A percentile compares a stretch with the other conserved stretches of the same genome.
phyloP scores from a whole-genome alignment of 2,797 vertebrate genomes.

The Peromyscus melanophrys region DNA sequence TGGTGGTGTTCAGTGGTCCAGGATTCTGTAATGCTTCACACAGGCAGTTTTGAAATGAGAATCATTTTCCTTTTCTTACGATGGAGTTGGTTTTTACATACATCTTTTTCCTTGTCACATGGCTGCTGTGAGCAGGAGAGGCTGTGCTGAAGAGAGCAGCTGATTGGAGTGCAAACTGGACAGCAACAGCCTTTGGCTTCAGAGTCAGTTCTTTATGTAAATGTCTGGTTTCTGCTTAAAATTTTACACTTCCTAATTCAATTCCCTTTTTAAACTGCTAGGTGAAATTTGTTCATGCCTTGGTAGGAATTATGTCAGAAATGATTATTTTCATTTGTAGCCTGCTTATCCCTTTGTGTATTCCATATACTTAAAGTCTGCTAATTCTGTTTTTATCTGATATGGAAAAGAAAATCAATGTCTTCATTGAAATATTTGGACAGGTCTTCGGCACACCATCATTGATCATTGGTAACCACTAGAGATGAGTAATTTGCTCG shows the following conservation, averaged over 20 bases:
- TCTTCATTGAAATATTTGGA: slow-evolving; percentile 83
- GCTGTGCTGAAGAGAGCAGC: slow-evolving; percentile 78
- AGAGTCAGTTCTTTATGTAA: slow-evolving; percentile 77
- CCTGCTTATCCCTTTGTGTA: slow-evolving; percentile 82
- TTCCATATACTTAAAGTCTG: slow-evolving; percentile 80
- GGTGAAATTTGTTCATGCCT: slow-evolving; percentile 84
- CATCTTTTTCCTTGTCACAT: slow-evolving; percentile 83
- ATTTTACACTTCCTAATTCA: slow-evolving; percentile 86
- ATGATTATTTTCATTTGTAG: slow-evolving; percentile 80
- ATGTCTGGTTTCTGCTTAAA: slow-evolving; percentile 80
- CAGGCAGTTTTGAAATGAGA: slow-evolving; percentile 88
- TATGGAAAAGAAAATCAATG: slow-evolving; percentile 85
- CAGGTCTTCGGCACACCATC: slow-evolving; percentile 85
- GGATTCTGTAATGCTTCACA: slow-evolving; percentile 90
- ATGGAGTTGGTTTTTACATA: slow-evolving; percentile 86
- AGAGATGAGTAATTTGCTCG: slow-evolving; percentile 88
- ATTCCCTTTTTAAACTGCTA: slow-evolving; percentile 83
- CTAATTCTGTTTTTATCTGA: slow-evolving; percentile 83
- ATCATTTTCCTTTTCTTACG: slow-evolving; percentile 86
- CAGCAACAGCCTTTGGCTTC: slow-evolving; percentile 85
- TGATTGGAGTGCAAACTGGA: slow-evolving; percentile 78
- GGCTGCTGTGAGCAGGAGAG: slow-evolving; percentile 87
- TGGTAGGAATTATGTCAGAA: slow-evolving; percentile 85
- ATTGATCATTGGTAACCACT: slow-evolving; percentile 93
- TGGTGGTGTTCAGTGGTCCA: slow-evolving; percentile 91